Percentiles rank a stretch among this genome's conserved stretches.
These are phyloP conservation scores for Ferdinandea cuprea DNA, from an alignment of 2,888 invertebrate species.

Conservation along the genomic window DNA sequence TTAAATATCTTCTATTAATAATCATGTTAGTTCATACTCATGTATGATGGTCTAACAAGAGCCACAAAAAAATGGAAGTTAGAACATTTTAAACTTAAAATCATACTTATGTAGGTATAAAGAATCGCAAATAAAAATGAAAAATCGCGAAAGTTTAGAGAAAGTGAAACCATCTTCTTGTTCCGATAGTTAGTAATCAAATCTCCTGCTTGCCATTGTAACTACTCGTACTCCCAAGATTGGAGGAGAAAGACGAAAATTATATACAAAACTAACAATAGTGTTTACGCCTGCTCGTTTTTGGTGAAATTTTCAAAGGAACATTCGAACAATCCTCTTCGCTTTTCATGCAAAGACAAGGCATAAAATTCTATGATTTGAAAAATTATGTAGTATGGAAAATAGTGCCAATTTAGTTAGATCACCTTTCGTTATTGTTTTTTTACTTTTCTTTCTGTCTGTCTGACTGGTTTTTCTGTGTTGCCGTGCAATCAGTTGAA, in stretches of 20 bases:
- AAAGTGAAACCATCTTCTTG: constrained; percentile 28
- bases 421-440: constrained; percentile 33
- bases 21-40: constrained; percentile 46
- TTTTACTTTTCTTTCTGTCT: constrained; percentile 36
- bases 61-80: constrained; percentile 35
- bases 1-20: constrained; percentile 60
- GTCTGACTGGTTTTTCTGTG: constrained; percentile 41
- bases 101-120: constrained; percentile 14
- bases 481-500: constrained; percentile 43
- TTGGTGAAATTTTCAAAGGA: constrained; percentile 32
- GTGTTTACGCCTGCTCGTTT: constrained; percentile 3
- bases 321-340: constrained; percentile 40
- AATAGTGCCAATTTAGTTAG: constrained; percentile 42
- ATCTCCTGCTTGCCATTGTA: neutral
- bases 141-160: neutral
- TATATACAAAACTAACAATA: neutral
- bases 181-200: neutral
- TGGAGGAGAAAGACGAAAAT: neutral
- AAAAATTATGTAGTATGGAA: constrained; percentile 57
- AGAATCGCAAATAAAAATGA: constrained; percentile 21
- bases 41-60: constrained; percentile 44
- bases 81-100: constrained; percentile 44
- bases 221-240: constrained; percentile 1
- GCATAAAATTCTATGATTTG: constrained; percentile 64
- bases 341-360: constrained; percentile 53